Percentiles rank a stretch among this genome's conserved stretches.
Evolutionary conservation across 2,797 vertebrate species (phyloP).

Genomic region (Chlorospingus semifuscus): DNA sequence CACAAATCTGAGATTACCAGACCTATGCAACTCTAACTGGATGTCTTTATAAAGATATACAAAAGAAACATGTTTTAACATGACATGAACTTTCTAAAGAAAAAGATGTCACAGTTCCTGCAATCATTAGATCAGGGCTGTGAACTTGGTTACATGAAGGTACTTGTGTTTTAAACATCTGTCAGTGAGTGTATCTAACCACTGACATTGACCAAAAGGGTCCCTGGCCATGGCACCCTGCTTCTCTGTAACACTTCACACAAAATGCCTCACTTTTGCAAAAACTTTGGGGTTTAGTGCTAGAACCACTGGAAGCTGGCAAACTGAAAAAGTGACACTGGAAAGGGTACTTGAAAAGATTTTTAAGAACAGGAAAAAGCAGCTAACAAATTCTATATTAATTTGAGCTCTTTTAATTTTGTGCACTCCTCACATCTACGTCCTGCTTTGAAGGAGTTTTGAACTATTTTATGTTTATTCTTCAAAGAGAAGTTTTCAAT

Average conservation of each 20-base stretch:
- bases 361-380: not conserved
- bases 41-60: not conserved
- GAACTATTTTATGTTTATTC: not conserved
- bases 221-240: not conserved
- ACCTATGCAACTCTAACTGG: not conserved
- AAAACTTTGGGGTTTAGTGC: not conserved
- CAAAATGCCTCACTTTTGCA: not conserved
- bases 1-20: not conserved
- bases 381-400: not conserved
- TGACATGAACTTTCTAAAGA: not conserved
- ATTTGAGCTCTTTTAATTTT: not conserved
- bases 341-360: not conserved
- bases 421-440: not conserved
- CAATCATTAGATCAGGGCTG: not conserved
- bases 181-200: not conserved
- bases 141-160: not conserved
- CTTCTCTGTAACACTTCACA: not conserved
- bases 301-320: not conserved
- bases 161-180: not conserved
- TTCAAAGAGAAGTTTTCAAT: not conserved
- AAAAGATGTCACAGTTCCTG: not conserved
- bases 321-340: not conserved
- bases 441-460: not conserved
- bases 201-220: not conserved
- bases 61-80: not conserved